Evolutionary conservation across 2,888 invertebrate species (phyloP).

Genomic region (Agrotis ipsilon): DNA sequence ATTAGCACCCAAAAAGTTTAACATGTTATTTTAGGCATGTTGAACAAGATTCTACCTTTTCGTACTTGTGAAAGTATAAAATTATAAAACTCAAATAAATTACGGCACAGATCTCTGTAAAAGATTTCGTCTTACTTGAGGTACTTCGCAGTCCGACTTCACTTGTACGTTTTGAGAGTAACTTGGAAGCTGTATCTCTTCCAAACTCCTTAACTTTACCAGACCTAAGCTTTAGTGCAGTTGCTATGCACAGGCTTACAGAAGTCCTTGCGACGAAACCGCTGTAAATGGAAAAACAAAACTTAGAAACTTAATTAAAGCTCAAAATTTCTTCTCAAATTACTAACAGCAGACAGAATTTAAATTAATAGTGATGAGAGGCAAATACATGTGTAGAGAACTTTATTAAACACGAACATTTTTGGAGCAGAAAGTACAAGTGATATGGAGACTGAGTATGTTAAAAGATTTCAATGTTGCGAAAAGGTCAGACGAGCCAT

Average conservation of each 20-base stretch:
- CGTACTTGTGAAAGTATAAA: conserved; percentile 27
- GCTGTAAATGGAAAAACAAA: conserved; percentile 31
- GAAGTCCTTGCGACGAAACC: conserved; percentile 43
- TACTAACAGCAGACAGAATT: conserved; percentile 19
- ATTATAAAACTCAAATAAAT: conserved; percentile 59
- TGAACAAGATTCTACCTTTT: conserved; percentile 37
- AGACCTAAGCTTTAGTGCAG: conserved; percentile 63
- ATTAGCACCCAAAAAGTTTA: conserved; percentile 6
- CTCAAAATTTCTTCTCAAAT: conserved; percentile 32
- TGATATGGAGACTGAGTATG: conserved; percentile 15
- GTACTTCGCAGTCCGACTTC: conserved; percentile 56
- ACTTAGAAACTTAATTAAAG: conserved; percentile 42
- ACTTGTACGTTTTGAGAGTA: conserved; percentile 56
- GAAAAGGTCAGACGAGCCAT: conserved; percentile 46
- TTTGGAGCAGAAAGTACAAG: conserved; percentile 6
- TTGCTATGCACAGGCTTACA: conserved; percentile 52
- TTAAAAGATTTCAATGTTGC: conserved; percentile 40
- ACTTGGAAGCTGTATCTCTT: conserved; percentile 59
- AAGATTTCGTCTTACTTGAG: conserved; percentile 49
- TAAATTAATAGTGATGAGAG: conserved; percentile 17
- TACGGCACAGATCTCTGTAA: conserved; percentile 45
- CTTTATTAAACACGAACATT: conserved; percentile 13
- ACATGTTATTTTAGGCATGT: conserved; percentile 25
- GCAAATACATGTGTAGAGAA: conserved; percentile 16
- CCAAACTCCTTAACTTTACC: conserved; percentile 58